Percentiles rank a stretch among this genome's conserved stretches.
These are phyloP conservation scores for Diuraphis noxia DNA, from an alignment of 1,140 invertebrate genomes.

Conservation along the genomic window DNA sequence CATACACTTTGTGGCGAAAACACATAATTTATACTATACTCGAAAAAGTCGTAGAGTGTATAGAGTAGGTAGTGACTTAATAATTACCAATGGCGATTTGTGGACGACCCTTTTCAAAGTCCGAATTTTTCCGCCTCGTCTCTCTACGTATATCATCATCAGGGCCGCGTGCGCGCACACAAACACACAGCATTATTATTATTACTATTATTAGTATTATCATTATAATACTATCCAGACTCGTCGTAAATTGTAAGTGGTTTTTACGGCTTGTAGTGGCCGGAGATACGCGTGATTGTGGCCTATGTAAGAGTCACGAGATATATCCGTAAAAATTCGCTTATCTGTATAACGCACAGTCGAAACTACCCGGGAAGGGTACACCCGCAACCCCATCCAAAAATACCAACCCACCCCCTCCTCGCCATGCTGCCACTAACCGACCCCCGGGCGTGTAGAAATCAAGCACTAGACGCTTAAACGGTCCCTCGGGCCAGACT, in stretches of 20 bases:
- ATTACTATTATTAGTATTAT: neutral
- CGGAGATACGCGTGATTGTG: neutral
- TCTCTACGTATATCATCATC: neutral
- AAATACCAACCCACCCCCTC: neutral
- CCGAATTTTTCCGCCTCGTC: neutral
- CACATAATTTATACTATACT: no score
- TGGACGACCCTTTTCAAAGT: neutral
- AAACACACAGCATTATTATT: neutral
- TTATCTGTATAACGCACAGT: neutral
- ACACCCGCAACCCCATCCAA: neutral
- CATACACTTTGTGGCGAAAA: no score
- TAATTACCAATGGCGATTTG: neutral
- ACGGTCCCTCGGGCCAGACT: neutral
- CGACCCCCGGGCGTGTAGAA: neutral
- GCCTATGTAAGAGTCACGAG: neutral
- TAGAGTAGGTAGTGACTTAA: neutral
- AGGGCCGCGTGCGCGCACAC: no score
- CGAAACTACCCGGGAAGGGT: neutral
- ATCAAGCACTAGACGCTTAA: neutral
- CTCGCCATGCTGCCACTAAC: neutral
- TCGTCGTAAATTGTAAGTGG: slow-evolving; percentile 15
- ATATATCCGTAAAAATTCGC: neutral
- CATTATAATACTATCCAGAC: neutral
- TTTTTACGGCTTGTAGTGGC: neutral
- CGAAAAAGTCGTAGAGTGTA: no score